A percentile compares a stretch with the other conserved stretches of the same genome.
These are phyloP conservation scores for Conus canariensis DNA, from an alignment of 2,888 invertebrate genomes.

Conservation along the genomic window DNA sequence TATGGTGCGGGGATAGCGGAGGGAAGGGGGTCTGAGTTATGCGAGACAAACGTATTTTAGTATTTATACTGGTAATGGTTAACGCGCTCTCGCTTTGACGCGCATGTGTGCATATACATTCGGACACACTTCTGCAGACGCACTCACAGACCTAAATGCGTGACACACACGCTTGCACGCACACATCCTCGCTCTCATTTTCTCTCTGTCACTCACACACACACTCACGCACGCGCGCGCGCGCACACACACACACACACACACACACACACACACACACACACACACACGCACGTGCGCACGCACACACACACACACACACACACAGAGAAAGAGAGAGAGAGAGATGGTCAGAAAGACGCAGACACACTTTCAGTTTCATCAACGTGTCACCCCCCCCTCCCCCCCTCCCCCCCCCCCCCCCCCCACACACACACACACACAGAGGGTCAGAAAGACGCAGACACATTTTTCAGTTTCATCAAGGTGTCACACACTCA, in stretches of 20 bases:
- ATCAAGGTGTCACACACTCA: not conserved
- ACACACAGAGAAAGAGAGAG: not conserved
- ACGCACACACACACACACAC: slow-evolving; percentile 2
- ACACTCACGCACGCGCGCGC: not conserved
- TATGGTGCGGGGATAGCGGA: no score
- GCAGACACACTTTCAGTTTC: no score
- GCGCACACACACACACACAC: slow-evolving; percentile 1
- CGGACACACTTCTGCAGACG: not conserved
- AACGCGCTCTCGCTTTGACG: not conserved
- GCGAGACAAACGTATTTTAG: no score
- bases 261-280: slow-evolving; percentile 28
- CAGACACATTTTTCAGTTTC: no score
- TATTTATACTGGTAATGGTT: no score
- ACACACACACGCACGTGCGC: slow-evolving; percentile 28
- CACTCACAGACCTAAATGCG: not conserved
- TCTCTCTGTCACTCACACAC: not conserved
- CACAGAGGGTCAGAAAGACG: not conserved
- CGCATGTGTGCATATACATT: not conserved
- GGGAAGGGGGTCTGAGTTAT: no score
- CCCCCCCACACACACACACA: slow-evolving; percentile 4
- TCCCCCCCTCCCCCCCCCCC: no score
- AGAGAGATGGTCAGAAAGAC: no score
- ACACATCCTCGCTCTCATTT: not conserved
- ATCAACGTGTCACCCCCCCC: not conserved
- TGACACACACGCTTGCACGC: not conserved